Conservation (phyloP, 2,113 vertebrate species). For the Cryptomyrus ogoouensis region DNA sequence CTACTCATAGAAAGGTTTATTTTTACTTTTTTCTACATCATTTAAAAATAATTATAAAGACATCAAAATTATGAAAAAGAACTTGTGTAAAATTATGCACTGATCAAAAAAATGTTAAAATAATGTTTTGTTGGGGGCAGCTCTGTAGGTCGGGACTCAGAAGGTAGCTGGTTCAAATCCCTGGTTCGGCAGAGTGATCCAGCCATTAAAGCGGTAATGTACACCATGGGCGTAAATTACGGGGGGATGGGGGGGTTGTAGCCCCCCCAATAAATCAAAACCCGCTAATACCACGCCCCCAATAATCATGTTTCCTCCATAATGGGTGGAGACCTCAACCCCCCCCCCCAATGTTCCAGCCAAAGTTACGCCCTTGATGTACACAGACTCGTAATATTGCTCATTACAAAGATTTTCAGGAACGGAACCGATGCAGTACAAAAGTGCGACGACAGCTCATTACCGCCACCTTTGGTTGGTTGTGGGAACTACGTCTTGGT, state of each 20-base stretch:
- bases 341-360: no score
- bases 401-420: background rate
- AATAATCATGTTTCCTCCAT: no score
- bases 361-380: no score
- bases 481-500: background rate
- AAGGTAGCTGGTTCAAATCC: background rate
- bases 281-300: no score
- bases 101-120: background rate
- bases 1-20: background rate
- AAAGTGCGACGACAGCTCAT: background rate
- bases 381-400: background rate
- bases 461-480: background rate
- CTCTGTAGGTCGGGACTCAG: background rate
- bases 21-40: background rate
- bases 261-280: no score
- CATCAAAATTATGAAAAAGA: background rate
- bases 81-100: background rate
- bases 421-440: background rate
- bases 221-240: background rate
- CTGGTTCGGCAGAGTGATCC: background rate
- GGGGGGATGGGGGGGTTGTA: no score
- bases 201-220: background rate
- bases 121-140: background rate
- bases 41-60: background rate
- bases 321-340: no score